A percentile compares a stretch with the other conserved stretches of the same genome.
Evolutionary conservation across 1,140 invertebrate genomes (phyloP).

Genomic region (Ephestia elutella): DNA sequence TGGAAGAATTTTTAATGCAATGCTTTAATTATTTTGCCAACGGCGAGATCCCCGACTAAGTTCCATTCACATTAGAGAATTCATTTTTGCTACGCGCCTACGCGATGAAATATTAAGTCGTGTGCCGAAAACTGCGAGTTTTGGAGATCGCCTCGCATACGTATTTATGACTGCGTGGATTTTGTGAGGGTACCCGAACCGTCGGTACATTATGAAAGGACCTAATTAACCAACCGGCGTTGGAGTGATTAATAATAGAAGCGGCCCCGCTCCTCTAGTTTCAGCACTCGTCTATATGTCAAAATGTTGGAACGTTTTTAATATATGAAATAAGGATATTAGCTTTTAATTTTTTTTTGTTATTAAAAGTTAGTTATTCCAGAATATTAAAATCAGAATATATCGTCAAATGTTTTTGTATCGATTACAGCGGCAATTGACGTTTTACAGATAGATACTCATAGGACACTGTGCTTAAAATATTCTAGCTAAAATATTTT

Average conservation of each 20-base stretch:
- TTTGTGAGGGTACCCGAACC: constrained; percentile 54
- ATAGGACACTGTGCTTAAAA: too few relatives aligned
- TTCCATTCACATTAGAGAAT: constrained; percentile 70
- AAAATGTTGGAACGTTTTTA: constrained; percentile 1
- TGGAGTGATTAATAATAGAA: constrained; percentile 54
- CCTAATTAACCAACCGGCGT: constrained; percentile 62
- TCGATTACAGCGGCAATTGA: too few relatives aligned
- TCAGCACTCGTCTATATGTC: constrained; percentile 4
- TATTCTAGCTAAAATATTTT: too few relatives aligned
- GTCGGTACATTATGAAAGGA: constrained; percentile 64
- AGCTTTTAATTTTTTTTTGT: not conserved
- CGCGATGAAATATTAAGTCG: constrained; percentile 59
- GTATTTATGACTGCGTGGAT: constrained; percentile 52
- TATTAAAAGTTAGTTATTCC: not conserved
- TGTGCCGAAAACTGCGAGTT: constrained; percentile 67
- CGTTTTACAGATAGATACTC: too few relatives aligned
- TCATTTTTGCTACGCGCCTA: constrained; percentile 66
- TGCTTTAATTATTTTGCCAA: constrained; percentile 69
- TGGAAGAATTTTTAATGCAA: constrained; percentile 70
- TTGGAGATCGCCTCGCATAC: constrained; percentile 45
- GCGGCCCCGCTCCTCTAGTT: constrained; percentile 9
- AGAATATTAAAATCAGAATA: too few relatives aligned
- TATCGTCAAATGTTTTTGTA: too few relatives aligned
- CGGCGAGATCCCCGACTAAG: constrained; percentile 47
- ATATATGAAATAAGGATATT: not conserved